phyloP scores from a whole-genome alignment of 2,797 vertebrate species.

The Botia kubotai region DNA sequence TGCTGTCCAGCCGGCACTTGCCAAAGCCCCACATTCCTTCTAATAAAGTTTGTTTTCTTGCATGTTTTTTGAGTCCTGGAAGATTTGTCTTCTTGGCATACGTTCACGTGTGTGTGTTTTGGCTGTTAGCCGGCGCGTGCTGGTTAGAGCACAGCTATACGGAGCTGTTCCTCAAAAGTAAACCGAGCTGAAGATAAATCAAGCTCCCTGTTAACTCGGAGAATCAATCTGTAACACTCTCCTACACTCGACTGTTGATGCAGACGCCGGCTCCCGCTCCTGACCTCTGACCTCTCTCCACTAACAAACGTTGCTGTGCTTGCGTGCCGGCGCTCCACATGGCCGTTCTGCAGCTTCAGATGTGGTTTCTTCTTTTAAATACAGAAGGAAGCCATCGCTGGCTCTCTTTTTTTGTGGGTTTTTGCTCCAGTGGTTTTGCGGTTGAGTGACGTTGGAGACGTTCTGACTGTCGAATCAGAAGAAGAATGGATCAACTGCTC shows the following conservation, averaged over 20 bases:
- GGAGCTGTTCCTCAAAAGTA: slow-evolving; percentile 60
- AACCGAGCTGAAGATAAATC: slow-evolving; percentile 56
- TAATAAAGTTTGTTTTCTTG: slow-evolving; percentile 57
- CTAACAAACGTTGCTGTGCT: slow-evolving; percentile 26
- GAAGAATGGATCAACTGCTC: slow-evolving; percentile 24
- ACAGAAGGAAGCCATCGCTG: slow-evolving; percentile 24
- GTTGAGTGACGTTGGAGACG: slow-evolving; percentile 36
- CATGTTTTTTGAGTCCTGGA: slow-evolving; percentile 60
- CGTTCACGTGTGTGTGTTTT: slow-evolving; percentile 44
- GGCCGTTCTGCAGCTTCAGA: slow-evolving; percentile 25
- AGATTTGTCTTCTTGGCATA: slow-evolving; percentile 56
- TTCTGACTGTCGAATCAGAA: slow-evolving; percentile 24
- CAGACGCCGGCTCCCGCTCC: slow-evolving; percentile 33
- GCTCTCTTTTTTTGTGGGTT: slow-evolving; percentile 26
- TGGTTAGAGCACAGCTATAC: slow-evolving; percentile 57
- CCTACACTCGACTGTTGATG: slow-evolving; percentile 27
- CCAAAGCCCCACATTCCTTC: slow-evolving; percentile 61
- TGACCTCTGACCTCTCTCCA: slow-evolving; percentile 29
- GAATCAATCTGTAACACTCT: slow-evolving; percentile 52
- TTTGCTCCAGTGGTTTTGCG: slow-evolving; percentile 41
- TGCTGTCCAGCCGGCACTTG: slow-evolving; percentile 56
- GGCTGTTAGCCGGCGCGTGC: slow-evolving; percentile 68
- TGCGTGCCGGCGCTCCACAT: slow-evolving; percentile 5
- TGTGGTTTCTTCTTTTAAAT: slow-evolving; percentile 42
- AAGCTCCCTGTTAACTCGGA: slow-evolving; percentile 39